A percentile compares a stretch with the other conserved stretches of the same genome.
Evolutionary conservation across 2,113 vertebrate species (phyloP).

Genomic region (Mesembrinibis cayennensis): DNA sequence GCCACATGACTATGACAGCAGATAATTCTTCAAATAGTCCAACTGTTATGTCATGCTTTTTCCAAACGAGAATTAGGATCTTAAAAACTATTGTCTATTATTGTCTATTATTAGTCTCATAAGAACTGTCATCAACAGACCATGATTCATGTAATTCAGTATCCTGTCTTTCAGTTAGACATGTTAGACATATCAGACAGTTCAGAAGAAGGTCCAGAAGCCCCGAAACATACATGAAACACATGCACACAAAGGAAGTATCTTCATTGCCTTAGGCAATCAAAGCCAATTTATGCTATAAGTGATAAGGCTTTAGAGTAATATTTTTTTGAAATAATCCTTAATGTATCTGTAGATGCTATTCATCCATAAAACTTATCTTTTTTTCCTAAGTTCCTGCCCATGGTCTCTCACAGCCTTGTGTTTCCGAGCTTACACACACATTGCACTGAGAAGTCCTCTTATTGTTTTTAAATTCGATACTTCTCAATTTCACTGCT

Average conservation of each 20-base stretch:
- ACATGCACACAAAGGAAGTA: neutral
- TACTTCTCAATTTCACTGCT: neutral
- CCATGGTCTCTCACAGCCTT: neutral
- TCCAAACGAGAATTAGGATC: neutral
- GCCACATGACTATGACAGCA: neutral
- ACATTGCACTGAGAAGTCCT: neutral
- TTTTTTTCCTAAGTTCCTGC: neutral
- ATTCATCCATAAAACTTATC: neutral
- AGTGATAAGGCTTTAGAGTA: neutral
- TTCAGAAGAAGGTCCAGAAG: neutral
- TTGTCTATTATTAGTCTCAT: neutral
- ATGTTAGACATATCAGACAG: no score
- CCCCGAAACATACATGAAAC: neutral
- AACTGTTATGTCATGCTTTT: neutral
- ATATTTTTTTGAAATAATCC: neutral
- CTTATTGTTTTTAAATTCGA: neutral
- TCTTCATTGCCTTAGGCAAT: neutral
- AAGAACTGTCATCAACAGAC: neutral
- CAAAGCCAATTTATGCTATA: neutral
- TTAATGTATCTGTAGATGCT: neutral
- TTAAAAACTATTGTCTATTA: no score
- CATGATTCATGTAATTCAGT: neutral
- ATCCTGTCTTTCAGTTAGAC: neutral
- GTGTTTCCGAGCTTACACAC: neutral
- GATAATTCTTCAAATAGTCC: neutral